Evolutionary conservation across 2,888 invertebrate species (phyloP), one percentile per base, ranked within the genome.

Genomic region (Epinotia ramella): DNA sequence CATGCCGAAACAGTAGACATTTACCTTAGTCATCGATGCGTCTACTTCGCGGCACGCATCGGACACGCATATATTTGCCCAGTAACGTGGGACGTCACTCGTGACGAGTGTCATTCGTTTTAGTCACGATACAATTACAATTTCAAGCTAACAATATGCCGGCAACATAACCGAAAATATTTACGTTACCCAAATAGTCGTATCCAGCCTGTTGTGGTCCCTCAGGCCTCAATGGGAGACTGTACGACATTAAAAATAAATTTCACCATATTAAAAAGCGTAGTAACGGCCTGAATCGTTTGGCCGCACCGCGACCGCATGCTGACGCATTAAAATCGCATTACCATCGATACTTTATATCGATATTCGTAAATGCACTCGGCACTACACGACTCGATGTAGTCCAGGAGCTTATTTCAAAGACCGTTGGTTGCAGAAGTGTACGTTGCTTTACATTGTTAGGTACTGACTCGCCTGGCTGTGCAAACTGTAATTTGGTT

Each of bases 261-360:
- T 66, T 16, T 13, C 11, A 18, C 0, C 11, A 16, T 49, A 66
- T 65, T 73, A 49, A 66, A 65, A 73, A 46, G 46, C 73, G 76
- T 79, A 82, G 81, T 77, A 57, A 73, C 64, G 62, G 44, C 71
- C 76, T 73, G 79, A 69, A 77, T 69, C 77, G 80, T 81, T 80
- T 80, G 78, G 78, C 81, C 82, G 81, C 87, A 84, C 71, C 79
- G 71, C 79, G 73, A 78, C 85, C 86, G 84, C 84, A 85, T 81
- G 81, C 79, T 82, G 81, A 73, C 83, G 86, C 87, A 87, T 88
- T 88, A 88, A 87, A 88, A 87, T 84, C 84, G 80, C 88, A 88
- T 88, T 88, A 87, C 80, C 80, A 81, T 60, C 85, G 81, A 88
- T 86, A 86, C 80, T 81, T 85, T 81, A 83, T 76, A 82, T 81